Base-by-base conservation (phyloP, 2,113 vertebrate species). In the Butorides virescens region DNA sequence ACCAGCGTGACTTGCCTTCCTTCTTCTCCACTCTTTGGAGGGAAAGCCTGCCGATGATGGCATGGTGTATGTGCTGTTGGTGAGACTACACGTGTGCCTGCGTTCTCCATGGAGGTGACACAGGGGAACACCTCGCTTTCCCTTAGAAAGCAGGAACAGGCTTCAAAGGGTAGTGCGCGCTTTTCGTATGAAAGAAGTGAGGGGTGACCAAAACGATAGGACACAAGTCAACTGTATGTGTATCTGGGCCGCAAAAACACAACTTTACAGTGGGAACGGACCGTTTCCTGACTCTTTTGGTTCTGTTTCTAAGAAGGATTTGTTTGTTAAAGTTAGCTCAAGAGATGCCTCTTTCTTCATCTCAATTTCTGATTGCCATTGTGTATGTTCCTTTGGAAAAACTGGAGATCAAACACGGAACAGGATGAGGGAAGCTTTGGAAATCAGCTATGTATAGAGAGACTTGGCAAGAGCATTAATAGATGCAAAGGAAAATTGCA, bases 371-470 rank as follows among this genome's bases (percentile, higher is more conserved):
- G 58, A 89, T 90, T 96, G 55, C 52, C 50, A 44, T 86, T 96
- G 73, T 94, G 89, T 89, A 72, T 70, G 93, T 96, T 95, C 66
- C 50, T 62, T 94, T 88, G 42, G 72, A 91, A 95, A 77, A 94
- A 66, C 34, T 88, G 80, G 74, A 62, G 46, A 92, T 56, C 36
- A 94, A 83, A 90, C 44, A 49, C 22, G 62, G 52, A 95, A 62
- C 11, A 74, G 61, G 63, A 94, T 42, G 53, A 84, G 66, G 34
- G 55, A 94, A 95, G 36, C 56, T 91, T 76, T 91, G 58, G 59
- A 95, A 96, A 97, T 97, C 36, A 93, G n/a, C 72, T 84, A 26
- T 34, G 53, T 71, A 86, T 92, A 73, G 65, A 95, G n/a, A 85
- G 65, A 37, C 53, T 94, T 88, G 82, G 82, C 82, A 94, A 97